A percentile compares a stretch with the other conserved stretches of the same genome.
Conservation (phyloP, 1,140 invertebrate genomes). For the Antheraea mylitta region DNA sequence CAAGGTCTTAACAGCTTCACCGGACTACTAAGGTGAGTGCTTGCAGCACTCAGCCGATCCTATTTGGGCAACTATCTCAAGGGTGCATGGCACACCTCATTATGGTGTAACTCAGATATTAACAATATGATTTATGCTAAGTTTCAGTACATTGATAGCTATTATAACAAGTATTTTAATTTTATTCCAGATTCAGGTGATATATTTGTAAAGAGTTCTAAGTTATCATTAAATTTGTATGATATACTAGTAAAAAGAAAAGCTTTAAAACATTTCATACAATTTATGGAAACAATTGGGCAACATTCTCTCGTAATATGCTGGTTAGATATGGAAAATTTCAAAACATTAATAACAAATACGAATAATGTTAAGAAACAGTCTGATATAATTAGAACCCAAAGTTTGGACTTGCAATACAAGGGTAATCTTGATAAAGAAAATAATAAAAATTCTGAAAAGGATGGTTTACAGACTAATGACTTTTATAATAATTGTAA, state of each 20-base stretch:
- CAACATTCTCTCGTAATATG: slow-evolving; percentile 62
- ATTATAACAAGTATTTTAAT: background rate
- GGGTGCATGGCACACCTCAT: too few species aligned
- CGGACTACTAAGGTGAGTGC: too few species aligned
- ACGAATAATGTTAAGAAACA: slow-evolving; percentile 35
- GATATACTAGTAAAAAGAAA: slow-evolving; percentile 65
- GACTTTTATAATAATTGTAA: slow-evolving; percentile 33
- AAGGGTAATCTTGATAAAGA: slow-evolving; percentile 35
- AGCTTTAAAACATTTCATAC: slow-evolving; percentile 66
- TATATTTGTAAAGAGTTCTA: slow-evolving; percentile 66
- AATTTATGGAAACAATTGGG: slow-evolving; percentile 69
- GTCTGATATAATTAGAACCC: slow-evolving; percentile 50
- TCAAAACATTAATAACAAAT: slow-evolving; percentile 42
- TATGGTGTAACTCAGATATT: too few species aligned
- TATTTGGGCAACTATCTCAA: too few species aligned
- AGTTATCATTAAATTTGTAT: slow-evolving; percentile 63
- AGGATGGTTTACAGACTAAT: slow-evolving; percentile 27
- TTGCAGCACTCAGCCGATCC: too few species aligned
- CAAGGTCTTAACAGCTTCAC: too few species aligned
- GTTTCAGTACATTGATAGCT: too few species aligned
- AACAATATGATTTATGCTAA: too few species aligned
- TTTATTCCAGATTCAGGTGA: slow-evolving; percentile 30
- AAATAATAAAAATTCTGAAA: slow-evolving; percentile 34
- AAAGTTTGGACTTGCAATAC: slow-evolving; percentile 57
- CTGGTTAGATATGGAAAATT: slow-evolving; percentile 73